Conservation (phyloP, 2,797 vertebrate genomes). For the Eulemur mongoz region DNA sequence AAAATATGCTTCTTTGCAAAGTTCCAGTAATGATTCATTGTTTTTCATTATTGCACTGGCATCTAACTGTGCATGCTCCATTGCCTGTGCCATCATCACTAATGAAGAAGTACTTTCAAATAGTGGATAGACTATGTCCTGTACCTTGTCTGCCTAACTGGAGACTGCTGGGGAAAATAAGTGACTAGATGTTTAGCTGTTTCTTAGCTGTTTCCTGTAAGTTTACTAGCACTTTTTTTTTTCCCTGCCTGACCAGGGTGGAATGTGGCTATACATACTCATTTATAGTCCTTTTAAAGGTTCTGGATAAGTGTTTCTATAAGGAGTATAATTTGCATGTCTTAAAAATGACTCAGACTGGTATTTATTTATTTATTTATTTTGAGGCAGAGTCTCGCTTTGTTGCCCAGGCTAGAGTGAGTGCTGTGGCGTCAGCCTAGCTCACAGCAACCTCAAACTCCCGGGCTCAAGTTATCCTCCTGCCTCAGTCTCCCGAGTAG, state of each 20-base stretch:
- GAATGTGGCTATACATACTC: neutral
- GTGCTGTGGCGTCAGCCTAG: too few species aligned
- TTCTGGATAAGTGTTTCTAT: neutral
- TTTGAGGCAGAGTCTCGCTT: too few species aligned
- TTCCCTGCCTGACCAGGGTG: neutral
- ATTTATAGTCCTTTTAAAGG: neutral
- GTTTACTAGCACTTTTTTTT: neutral
- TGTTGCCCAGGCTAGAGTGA: too few species aligned
- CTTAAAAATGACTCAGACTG: slow-evolving; percentile 16
- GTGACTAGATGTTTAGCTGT: neutral
- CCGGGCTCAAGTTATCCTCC: too few species aligned
- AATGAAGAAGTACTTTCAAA: slow-evolving; percentile 44
- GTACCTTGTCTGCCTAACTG: neutral
- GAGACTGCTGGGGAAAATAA: neutral
- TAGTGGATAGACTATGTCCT: neutral
- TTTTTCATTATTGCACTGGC: slow-evolving; percentile 35
- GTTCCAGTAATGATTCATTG: slow-evolving; percentile 36
- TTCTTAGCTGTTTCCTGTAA: slow-evolving; percentile 10
- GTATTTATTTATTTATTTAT: slow-evolving; percentile 20
- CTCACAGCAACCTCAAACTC: too few species aligned
- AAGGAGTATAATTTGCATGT: neutral
- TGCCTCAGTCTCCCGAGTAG: too few species aligned
- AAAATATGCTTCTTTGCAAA: slow-evolving; percentile 49
- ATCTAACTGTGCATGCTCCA: neutral
- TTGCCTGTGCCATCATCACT: neutral